Evolutionary conservation across 2,888 invertebrate species (phyloP).

Genomic region (Meteorus colon): DNA sequence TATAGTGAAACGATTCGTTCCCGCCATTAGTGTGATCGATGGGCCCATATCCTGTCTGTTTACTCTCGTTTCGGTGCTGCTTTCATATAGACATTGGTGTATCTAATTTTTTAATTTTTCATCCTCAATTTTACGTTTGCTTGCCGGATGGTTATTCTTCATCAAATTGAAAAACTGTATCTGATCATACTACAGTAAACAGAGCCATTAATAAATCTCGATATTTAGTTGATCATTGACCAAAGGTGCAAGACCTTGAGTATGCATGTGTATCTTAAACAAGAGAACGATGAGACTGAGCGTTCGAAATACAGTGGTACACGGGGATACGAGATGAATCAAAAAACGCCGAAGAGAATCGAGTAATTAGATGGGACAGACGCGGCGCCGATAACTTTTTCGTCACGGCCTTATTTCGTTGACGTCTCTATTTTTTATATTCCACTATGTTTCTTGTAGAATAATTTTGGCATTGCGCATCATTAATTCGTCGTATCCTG

Average conservation of each 20-base stretch:
- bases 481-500: constrained; percentile 41
- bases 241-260: background rate
- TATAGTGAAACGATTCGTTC: constrained; percentile 49
- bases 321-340: background rate
- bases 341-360: constrained; percentile 62
- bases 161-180: background rate
- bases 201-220: background rate
- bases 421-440: constrained; percentile 56
- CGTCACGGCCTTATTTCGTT: constrained; percentile 65
- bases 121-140: background rate
- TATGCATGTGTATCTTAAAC: background rate
- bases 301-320: background rate
- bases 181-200: background rate
- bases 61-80: constrained; percentile 50
- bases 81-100: constrained; percentile 25
- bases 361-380: constrained; percentile 68
- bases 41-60: constrained; percentile 60
- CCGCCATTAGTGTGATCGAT: constrained; percentile 64
- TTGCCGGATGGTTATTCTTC: background rate
- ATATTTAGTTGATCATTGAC: background rate
- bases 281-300: background rate
- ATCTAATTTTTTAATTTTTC: background rate
- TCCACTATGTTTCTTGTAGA: constrained; percentile 36
- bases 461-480: background rate
- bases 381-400: constrained; percentile 66